Conservation (phyloP, 2,797 vertebrate species). For the Fistularia commersonii region DNA sequence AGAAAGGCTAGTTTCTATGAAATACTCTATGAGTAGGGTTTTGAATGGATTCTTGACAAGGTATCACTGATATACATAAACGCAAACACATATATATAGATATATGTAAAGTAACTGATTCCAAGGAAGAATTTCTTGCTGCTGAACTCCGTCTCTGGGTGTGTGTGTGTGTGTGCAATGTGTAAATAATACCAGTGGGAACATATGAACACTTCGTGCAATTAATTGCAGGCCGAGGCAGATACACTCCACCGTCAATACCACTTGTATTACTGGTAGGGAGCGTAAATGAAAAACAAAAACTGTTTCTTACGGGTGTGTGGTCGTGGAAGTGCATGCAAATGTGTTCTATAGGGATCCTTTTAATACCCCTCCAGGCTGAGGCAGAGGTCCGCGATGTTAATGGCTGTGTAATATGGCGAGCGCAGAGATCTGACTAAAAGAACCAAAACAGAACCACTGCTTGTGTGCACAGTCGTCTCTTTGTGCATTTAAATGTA, state of each 20-base stretch:
- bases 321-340: constrained; percentile 7
- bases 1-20: constrained; percentile 41
- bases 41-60: too few species aligned
- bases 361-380: constrained; percentile 12
- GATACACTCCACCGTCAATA: constrained; percentile 51
- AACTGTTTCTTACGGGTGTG: constrained; percentile 3
- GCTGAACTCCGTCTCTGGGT: background rate
- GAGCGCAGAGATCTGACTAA: background rate
- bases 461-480: background rate
- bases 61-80: too few species aligned
- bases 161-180: constrained; percentile 6
- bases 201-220: constrained; percentile 54
- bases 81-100: background rate
- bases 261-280: constrained; percentile 31
- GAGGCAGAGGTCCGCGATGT: constrained; percentile 8
- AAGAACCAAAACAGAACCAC: constrained; percentile 5
- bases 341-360: constrained; percentile 1
- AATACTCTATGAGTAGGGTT: constrained; percentile 1
- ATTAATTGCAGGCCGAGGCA: constrained; percentile 43
- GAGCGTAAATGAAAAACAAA: constrained; percentile 39
- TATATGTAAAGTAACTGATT: background rate
- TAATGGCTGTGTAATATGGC: constrained; percentile 7
- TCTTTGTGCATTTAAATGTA: constrained; percentile 17
- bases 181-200: constrained; percentile 17
- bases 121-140: too few species aligned